These are phyloP conservation scores for Daktulosphaira vitifoliae DNA, from an alignment of 1,140 invertebrate genomes.

Conservation along the genomic window DNA sequence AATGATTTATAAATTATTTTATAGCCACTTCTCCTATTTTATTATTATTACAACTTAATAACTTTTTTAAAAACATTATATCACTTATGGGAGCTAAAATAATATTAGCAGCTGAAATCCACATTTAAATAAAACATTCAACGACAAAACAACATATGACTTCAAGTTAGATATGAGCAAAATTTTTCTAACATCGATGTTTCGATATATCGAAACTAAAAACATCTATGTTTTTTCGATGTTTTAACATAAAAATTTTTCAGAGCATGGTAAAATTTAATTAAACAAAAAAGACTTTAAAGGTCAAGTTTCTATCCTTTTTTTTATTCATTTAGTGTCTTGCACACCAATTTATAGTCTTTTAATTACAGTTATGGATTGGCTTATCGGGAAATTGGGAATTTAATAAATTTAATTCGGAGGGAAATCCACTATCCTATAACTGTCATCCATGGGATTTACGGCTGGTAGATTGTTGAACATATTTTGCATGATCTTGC, in stretches of 20 bases:
- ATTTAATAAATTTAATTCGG: slow-evolving; percentile 1
- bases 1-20: too few relatives aligned
- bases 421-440: slow-evolving; percentile 7
- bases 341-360: not conserved
- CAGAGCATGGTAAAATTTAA: not conserved
- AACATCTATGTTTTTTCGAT: not conserved
- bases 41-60: too few relatives aligned
- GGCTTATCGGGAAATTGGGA: not conserved
- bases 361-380: slow-evolving; percentile 3
- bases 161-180: not conserved
- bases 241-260: not conserved
- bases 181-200: not conserved
- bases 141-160: too few relatives aligned
- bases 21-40: too few relatives aligned
- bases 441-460: slow-evolving; percentile 5
- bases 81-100: too few relatives aligned
- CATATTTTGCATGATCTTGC: slow-evolving; percentile 17
- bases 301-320: not conserved
- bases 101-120: too few relatives aligned
- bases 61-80: too few relatives aligned
- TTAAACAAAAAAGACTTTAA: not conserved
- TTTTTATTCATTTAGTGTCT: not conserved
- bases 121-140: too few relatives aligned
- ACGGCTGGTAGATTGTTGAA: slow-evolving; percentile 1
- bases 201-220: not conserved